Conservation (phyloP, 2,113 vertebrate genomes). For the Prinia subflava region DNA sequence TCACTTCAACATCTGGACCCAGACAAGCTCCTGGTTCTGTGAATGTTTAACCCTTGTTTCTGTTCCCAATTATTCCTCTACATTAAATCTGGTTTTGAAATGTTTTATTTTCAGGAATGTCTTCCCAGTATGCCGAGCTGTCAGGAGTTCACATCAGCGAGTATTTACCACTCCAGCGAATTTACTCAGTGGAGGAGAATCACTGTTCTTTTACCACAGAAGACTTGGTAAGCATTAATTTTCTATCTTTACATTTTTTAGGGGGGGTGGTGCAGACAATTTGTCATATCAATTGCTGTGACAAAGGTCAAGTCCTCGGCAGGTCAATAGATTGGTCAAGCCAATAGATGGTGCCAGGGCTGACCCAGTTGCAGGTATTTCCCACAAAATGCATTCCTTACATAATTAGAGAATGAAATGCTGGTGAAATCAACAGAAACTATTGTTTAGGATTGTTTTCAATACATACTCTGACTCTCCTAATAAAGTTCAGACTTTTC, state of each 20-base stretch:
- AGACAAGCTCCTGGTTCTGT: background rate
- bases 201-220: conserved; percentile 89
- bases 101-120: conserved; percentile 82
- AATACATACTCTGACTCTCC: background rate
- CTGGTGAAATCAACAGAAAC: conserved; percentile 23
- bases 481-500: background rate
- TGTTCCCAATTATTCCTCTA: background rate
- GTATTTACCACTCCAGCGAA: conserved; percentile 94
- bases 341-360: background rate
- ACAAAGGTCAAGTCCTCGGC: background rate
- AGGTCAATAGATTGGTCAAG: background rate
- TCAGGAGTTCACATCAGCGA: conserved; percentile 94
- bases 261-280: background rate
- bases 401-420: background rate
- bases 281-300: background rate
- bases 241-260: background rate
- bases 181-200: conserved; percentile 93
- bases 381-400: background rate
- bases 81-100: background rate
- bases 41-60: background rate
- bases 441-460: conserved; percentile 24
- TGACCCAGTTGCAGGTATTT: background rate
- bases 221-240: conserved; percentile 85
- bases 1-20: background rate
- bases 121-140: conserved; percentile 98